These are phyloP conservation scores for Vultur gryphus DNA, from an alignment of 2,797 vertebrate genomes.

Conservation along the genomic window DNA sequence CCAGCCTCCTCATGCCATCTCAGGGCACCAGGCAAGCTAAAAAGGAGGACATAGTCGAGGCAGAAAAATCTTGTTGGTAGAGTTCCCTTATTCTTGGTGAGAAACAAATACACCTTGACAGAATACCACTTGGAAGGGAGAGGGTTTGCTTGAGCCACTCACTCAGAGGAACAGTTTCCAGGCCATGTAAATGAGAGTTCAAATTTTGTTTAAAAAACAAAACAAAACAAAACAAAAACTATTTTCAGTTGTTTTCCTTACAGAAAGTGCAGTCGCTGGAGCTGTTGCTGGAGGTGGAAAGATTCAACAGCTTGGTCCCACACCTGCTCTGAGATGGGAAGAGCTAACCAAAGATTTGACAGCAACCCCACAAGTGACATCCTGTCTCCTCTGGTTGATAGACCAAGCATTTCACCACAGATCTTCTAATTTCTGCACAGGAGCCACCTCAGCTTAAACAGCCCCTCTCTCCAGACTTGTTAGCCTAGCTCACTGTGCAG, in stretches of 20 bases:
- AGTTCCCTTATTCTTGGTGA: background rate
- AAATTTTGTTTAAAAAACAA: background rate
- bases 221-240: fast-evolving
- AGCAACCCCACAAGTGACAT: fast-evolving
- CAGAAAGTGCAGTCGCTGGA: background rate
- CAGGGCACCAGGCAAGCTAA: background rate
- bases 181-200: background rate
- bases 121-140: background rate
- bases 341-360: background rate
- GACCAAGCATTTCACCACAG: background rate
- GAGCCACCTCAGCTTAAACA: background rate
- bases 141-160: background rate
- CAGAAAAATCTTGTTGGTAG: background rate
- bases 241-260: background rate
- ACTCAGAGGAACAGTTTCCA: background rate
- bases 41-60: background rate
- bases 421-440: background rate
- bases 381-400: background rate
- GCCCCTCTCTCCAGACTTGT: background rate
- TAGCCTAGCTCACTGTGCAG: background rate
- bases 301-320: background rate
- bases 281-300: background rate
- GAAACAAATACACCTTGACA: background rate
- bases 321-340: background rate
- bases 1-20: background rate